These are phyloP conservation scores for Leucopsar rothschildi DNA, from an alignment of 2,113 vertebrate species.

Conservation along the genomic window DNA sequence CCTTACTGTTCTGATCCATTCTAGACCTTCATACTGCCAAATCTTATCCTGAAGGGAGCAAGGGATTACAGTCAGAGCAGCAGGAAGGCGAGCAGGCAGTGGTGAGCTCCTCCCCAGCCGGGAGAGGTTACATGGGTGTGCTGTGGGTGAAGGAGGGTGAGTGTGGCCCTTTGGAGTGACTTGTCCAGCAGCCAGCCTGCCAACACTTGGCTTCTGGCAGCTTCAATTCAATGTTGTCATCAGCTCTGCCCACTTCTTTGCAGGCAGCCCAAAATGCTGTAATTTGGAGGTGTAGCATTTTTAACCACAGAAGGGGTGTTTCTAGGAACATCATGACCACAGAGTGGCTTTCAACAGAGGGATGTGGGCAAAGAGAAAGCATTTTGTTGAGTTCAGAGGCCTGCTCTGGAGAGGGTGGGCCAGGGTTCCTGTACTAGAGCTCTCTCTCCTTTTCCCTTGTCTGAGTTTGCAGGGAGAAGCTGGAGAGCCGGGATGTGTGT, in stretches of 20 bases:
- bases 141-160: neutral
- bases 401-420: neutral
- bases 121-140: too few relatives aligned
- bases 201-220: neutral
- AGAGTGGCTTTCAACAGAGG: neutral
- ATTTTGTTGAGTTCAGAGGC: neutral
- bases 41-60: neutral
- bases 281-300: neutral
- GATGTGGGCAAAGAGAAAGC: neutral
- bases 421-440: neutral
- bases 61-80: neutral
- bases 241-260: neutral
- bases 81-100: accelerated
- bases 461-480: neutral
- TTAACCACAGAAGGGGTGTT: neutral
- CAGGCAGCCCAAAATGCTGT: neutral
- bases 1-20: neutral
- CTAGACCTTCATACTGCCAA: neutral
- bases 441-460: neutral
- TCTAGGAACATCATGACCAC: neutral
- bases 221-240: neutral
- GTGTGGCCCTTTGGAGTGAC: neutral
- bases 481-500: neutral
- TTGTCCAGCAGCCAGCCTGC: neutral
- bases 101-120: neutral